Percentiles rank a stretch among this genome's conserved stretches.
These are phyloP conservation scores for Platyscapa corneri DNA, from an alignment of 1,140 invertebrate species.

Conservation along the genomic window DNA sequence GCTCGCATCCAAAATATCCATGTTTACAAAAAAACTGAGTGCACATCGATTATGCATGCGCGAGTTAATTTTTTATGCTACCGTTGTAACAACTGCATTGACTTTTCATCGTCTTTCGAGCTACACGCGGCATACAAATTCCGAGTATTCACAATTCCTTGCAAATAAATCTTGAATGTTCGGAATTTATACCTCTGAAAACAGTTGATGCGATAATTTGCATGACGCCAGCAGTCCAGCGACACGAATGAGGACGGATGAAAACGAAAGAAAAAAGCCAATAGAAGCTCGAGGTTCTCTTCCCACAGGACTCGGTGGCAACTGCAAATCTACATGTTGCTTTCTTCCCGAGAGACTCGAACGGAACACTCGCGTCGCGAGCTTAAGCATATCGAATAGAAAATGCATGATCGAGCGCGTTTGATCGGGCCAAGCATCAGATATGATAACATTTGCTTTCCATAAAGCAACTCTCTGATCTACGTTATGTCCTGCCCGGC, in stretches of 20 bases:
- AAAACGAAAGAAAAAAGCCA: neutral
- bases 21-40: neutral
- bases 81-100: neutral
- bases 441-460: constrained; percentile 32
- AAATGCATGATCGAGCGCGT: constrained; percentile 45
- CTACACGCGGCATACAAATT: neutral
- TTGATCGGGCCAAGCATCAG: constrained; percentile 32
- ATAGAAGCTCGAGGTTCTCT: neutral
- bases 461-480: constrained; percentile 16
- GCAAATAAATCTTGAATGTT: neutral
- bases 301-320: neutral
- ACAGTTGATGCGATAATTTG: constrained; percentile 20
- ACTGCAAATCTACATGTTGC: constrained; percentile 18
- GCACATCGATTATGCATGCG: neutral
- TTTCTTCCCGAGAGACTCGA: neutral
- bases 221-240: constrained; percentile 6
- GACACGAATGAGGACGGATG: neutral
- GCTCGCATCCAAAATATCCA: neutral
- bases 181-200: neutral
- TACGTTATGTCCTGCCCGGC: constrained; percentile 51
- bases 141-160: neutral
- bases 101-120: neutral
- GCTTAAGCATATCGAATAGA: constrained; percentile 26
- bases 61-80: neutral
- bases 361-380: neutral